Evolutionary conservation across 2,888 invertebrate species (phyloP).

Genomic region (Lamellibrachia columna): DNA sequence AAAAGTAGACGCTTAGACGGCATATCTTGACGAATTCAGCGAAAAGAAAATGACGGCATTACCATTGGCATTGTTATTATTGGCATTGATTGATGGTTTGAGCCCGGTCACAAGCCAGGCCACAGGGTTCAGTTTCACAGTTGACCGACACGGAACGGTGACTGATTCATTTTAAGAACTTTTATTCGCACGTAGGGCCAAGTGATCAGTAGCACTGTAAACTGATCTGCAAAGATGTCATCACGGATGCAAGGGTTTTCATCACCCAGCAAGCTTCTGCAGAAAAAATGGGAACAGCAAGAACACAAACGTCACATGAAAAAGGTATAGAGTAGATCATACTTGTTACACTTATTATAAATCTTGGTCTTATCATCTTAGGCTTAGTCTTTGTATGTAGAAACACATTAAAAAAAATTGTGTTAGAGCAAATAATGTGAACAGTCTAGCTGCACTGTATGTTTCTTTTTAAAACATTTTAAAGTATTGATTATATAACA

Average conservation of each 20-base stretch:
- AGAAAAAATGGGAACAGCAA: slow-evolving; percentile 52
- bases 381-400: too few species aligned
- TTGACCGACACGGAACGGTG: background rate
- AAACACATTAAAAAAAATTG: too few species aligned
- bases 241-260: slow-evolving; percentile 39
- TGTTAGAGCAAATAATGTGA: too few species aligned
- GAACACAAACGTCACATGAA: slow-evolving; percentile 48
- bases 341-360: background rate
- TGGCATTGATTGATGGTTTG: too few species aligned
- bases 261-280: slow-evolving; percentile 50
- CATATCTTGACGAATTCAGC: background rate
- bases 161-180: background rate
- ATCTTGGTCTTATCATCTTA: too few species aligned
- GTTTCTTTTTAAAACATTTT: too few species aligned
- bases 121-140: background rate
- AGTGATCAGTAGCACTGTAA: background rate
- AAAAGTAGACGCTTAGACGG: background rate
- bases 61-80: background rate
- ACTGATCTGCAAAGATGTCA: background rate
- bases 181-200: background rate
- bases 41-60: background rate
- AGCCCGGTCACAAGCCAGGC: too few species aligned
- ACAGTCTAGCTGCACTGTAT: too few species aligned
- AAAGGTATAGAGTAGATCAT: slow-evolving; percentile 40
- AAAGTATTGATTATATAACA: too few species aligned